Percentiles rank a stretch among this genome's conserved stretches.
These are phyloP conservation scores for Bombus waltoni DNA, from an alignment of 1,140 invertebrate genomes.

Conservation along the genomic window DNA sequence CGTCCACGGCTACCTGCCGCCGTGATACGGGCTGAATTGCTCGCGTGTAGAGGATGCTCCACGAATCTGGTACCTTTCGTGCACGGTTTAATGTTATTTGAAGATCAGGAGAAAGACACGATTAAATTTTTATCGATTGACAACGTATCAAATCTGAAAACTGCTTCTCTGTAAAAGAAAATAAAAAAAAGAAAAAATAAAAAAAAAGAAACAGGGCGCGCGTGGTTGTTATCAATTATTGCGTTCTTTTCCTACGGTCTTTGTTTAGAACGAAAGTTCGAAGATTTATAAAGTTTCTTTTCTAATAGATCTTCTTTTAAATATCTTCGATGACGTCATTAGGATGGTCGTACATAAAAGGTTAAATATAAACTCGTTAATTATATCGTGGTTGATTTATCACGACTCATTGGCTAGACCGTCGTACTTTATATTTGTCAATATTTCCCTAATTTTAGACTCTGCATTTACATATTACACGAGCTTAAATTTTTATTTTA, in stretches of 20 bases:
- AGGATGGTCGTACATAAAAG: not conserved
- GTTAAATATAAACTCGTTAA: not conserved
- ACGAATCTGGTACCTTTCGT: not conserved
- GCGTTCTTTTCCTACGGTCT: no score
- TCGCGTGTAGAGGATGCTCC: not conserved
- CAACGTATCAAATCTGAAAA: not conserved
- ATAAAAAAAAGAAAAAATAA: not conserved
- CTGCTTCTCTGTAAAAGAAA: not conserved
- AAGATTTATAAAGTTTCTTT: not conserved
- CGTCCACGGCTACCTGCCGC: not conserved
- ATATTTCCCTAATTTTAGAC: not conserved
- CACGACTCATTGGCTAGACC: not conserved
- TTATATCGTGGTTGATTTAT: no score
- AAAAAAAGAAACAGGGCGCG: not conserved
- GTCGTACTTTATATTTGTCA: not conserved
- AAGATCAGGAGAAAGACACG: no score
- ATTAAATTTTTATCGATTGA: not conserved
- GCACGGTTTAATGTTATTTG: no score
- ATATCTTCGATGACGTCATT: not conserved
- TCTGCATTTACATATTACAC: no score
- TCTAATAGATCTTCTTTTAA: not conserved
- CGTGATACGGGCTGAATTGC: no score
- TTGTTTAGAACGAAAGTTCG: no score
- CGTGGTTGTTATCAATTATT: no score
- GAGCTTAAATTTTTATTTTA: no score